Percentiles rank a stretch among this genome's conserved stretches.
phyloP scores from a whole-genome alignment of 2,113 vertebrate species.

The Amphiprion ocellaris region DNA sequence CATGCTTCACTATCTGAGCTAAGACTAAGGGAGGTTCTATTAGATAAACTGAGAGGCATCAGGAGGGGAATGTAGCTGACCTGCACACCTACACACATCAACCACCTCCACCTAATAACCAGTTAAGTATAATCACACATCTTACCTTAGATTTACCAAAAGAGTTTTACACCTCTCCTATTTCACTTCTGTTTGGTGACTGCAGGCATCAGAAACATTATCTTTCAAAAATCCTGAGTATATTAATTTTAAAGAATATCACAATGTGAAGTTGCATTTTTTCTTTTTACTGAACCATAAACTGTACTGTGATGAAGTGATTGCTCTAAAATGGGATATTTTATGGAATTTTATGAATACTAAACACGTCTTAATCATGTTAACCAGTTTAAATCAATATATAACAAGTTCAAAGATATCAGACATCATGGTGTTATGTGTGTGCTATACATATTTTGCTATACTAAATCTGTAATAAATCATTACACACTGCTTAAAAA shows the following conservation, averaged over 20 bases:
- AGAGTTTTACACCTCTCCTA: neutral
- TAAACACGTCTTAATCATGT: no score
- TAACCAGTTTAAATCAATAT: no score
- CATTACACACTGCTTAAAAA: no score
- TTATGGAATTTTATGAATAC: no score
- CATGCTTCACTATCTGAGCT: constrained; percentile 62
- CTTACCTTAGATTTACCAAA: neutral
- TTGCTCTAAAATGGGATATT: no score
- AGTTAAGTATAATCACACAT: neutral
- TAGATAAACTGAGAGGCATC: constrained; percentile 3
- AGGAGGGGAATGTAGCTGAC: neutral
- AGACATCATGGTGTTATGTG: no score
- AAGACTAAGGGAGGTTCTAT: neutral
- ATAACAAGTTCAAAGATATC: no score
- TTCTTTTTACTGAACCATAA: no score
- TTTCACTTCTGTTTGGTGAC: neutral
- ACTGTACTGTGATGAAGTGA: no score
- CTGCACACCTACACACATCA: neutral
- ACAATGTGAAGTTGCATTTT: neutral
- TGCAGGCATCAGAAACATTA: neutral
- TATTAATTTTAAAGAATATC: neutral
- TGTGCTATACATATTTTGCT: no score
- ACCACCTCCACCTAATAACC: no score
- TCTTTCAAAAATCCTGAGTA: neutral
- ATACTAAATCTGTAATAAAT: no score